phyloP scores from a whole-genome alignment of 2,797 vertebrate genomes.

The Chaetophractus vellerosus region DNA sequence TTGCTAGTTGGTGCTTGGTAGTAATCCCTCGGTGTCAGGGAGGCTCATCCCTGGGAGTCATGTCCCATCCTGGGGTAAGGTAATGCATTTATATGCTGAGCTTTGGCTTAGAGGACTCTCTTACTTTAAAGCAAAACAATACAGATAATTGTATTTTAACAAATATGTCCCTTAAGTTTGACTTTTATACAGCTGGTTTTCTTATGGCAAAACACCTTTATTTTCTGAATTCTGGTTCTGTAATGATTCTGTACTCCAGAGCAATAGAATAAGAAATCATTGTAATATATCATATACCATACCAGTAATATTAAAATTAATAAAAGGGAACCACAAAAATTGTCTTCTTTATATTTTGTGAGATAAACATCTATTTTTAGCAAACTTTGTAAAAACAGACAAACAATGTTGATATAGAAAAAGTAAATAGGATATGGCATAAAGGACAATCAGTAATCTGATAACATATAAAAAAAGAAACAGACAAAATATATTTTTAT shows the following conservation, averaged over 20 bases:
- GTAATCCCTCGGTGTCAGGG: too few species aligned
- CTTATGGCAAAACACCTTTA: neutral
- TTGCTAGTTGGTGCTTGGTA: too few species aligned
- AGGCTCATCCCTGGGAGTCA: too few species aligned
- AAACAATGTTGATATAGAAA: neutral
- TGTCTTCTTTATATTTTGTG: neutral
- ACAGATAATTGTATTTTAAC: slow-evolving; percentile 9
- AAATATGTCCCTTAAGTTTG: neutral
- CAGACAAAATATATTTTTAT: slow-evolving; percentile 1
- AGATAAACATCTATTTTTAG: slow-evolving; percentile 32
- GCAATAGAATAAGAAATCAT: slow-evolving; percentile 2
- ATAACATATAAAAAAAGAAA: neutral
- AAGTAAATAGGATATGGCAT: neutral
- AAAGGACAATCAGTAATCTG: neutral
- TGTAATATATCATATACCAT: neutral
- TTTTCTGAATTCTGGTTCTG: slow-evolving; percentile 30
- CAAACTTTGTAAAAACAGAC: neutral
- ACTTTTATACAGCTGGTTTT: slow-evolving; percentile 25
- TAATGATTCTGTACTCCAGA: slow-evolving; percentile 2
- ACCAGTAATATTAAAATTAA: too few species aligned
- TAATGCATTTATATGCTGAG: too few species aligned
- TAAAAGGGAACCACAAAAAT: neutral
- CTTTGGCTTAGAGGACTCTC: too few species aligned
- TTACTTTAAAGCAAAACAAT: slow-evolving; percentile 35
- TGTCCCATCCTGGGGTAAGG: too few species aligned